Evolutionary conservation across 2,113 vertebrate genomes (phyloP).

Genomic region (Hypanus sabinus): DNA sequence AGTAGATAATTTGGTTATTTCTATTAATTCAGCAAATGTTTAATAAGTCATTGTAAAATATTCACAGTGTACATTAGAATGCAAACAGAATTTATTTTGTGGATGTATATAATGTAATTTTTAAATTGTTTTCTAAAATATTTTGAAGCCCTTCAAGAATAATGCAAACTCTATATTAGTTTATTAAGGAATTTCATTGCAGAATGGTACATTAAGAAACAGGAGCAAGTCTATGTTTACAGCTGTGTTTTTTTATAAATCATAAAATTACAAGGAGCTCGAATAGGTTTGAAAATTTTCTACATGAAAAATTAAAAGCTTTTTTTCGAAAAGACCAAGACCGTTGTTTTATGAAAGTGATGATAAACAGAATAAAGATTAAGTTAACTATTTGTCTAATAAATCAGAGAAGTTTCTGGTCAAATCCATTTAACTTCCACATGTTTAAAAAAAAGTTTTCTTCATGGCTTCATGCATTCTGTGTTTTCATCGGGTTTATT

Average conservation of each 20-base stretch:
- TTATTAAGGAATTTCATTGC: background rate
- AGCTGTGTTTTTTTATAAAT: background rate
- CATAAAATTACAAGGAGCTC: background rate
- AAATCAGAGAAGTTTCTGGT: background rate
- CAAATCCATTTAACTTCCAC: slow-evolving; percentile 21
- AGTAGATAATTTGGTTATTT: background rate
- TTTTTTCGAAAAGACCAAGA: background rate
- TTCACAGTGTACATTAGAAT: background rate
- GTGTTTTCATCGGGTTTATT: background rate
- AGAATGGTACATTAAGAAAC: background rate
- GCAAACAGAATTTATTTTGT: background rate
- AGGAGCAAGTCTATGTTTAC: background rate
- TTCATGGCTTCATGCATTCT: background rate
- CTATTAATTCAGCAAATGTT: background rate
- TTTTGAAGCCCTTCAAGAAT: background rate
- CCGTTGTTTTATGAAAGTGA: background rate
- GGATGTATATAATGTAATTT: background rate
- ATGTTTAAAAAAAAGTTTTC: slow-evolving; percentile 5
- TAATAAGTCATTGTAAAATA: background rate
- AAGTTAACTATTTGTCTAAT: slow-evolving; percentile 13
- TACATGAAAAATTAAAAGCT: background rate
- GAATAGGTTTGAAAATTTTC: background rate
- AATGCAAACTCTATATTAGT: background rate
- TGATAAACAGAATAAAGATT: background rate
- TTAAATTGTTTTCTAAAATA: background rate